phyloP scores from a whole-genome alignment of 2,888 invertebrate genomes.

The Thera britannica region DNA sequence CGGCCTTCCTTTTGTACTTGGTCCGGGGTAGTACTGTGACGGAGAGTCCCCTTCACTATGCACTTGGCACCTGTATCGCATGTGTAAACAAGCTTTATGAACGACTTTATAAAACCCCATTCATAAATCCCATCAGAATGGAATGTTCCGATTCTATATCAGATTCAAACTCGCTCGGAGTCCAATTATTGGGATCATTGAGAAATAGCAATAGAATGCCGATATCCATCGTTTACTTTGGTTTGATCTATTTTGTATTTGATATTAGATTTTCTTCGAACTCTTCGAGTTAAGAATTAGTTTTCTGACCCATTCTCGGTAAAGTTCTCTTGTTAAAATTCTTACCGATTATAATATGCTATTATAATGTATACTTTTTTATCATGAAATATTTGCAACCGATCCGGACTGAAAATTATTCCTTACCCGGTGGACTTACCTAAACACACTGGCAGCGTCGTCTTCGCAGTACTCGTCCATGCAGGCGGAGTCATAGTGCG shows the following conservation, averaged over 20 bases:
- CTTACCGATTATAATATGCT: too few relatives aligned
- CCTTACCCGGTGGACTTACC: slow-evolving; percentile 51
- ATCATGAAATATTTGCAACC: too few relatives aligned
- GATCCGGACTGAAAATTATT: not conserved
- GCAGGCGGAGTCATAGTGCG: slow-evolving; percentile 83
- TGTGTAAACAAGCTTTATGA: slow-evolving; percentile 18
- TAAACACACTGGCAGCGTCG: slow-evolving; percentile 79
- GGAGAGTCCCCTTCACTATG: slow-evolving; percentile 86
- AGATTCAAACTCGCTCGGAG: slow-evolving; percentile 1
- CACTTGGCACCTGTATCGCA: slow-evolving; percentile 67
- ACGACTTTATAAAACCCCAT: slow-evolving; percentile 19
- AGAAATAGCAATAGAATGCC: slow-evolving; percentile 11
- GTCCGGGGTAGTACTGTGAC: slow-evolving; percentile 86
- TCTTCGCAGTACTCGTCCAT: slow-evolving; percentile 87
- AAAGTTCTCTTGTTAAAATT: not conserved
- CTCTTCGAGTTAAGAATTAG: not conserved
- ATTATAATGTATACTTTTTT: too few relatives aligned
- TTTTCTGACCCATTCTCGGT: not conserved
- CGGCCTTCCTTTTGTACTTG: slow-evolving; percentile 91
- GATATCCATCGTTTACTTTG: not conserved
- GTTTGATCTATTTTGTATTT: slow-evolving; percentile 4
- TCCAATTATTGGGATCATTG: not conserved
- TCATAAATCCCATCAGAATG: slow-evolving; percentile 22
- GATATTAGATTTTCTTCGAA: not conserved
- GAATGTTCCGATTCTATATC: slow-evolving; percentile 15